Percentiles rank a stretch among this genome's conserved stretches.
phyloP scores from a whole-genome alignment of 2,113 vertebrate species.

The Heterotis niloticus region DNA sequence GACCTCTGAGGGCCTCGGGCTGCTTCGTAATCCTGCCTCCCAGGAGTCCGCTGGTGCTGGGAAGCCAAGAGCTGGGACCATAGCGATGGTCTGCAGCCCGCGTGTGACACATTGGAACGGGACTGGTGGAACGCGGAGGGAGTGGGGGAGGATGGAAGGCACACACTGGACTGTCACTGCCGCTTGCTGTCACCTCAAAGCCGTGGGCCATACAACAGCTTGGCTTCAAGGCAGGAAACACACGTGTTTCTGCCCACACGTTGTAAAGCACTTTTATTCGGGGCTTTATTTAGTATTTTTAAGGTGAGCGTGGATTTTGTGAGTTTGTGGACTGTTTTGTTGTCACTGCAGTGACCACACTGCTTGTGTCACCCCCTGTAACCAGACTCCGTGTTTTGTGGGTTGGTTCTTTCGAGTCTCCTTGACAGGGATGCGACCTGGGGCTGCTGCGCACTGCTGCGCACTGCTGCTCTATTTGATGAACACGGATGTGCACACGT shows the following conservation, averaged over 20 bases:
- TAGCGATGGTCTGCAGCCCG: no score
- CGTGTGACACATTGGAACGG: no score
- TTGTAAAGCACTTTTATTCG: no score
- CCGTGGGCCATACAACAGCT: no score
- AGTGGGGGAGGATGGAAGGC: no score
- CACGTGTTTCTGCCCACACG: constrained; percentile 29
- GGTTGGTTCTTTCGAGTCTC: not conserved
- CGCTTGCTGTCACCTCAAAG: no score
- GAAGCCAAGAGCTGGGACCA: no score
- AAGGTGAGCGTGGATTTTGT: not conserved
- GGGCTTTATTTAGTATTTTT: no score
- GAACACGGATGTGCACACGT: not conserved
- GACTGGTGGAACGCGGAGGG: no score
- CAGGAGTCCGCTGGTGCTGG: not conserved
- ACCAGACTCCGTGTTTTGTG: not conserved
- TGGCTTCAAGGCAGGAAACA: no score
- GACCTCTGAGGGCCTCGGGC: not conserved
- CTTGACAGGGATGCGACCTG: not conserved
- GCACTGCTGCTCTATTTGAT: not conserved
- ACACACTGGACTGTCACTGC: no score
- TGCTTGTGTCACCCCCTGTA: constrained; percentile 10
- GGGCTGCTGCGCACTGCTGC: not conserved
- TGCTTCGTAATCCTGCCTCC: not conserved
- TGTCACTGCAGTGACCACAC: not conserved
- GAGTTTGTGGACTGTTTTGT: not conserved